Evolutionary conservation across 1,140 invertebrate genomes (phyloP).

Genomic region (Eriocheir sinensis): DNA sequence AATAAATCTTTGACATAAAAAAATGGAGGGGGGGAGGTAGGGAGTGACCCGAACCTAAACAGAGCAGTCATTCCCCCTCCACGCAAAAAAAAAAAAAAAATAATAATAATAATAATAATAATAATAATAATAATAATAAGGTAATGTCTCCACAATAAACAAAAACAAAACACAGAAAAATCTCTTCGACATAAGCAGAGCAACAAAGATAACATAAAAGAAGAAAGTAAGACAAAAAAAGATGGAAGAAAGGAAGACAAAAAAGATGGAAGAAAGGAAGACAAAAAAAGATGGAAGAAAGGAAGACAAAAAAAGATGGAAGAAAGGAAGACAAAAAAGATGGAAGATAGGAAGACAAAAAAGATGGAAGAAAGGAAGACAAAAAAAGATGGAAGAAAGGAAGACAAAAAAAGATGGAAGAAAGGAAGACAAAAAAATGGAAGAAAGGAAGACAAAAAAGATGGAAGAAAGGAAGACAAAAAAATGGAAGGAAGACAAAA

Average conservation of each 20-base stretch:
- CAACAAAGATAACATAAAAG: too few relatives aligned
- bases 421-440: background rate
- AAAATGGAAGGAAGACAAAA: slow-evolving; percentile 5
- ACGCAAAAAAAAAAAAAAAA: too few relatives aligned
- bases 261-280: background rate
- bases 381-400: background rate
- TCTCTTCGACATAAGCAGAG: too few relatives aligned
- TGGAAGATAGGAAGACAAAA: background rate
- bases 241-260: background rate
- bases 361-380: background rate
- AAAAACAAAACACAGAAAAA: too few relatives aligned
- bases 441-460: background rate
- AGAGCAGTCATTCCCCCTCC: too few relatives aligned
- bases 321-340: background rate
- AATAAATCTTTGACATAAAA: too few relatives aligned
- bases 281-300: background rate
- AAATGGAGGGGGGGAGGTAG: too few relatives aligned
- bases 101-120: too few relatives aligned
- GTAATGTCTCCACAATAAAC: too few relatives aligned
- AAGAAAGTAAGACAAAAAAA: too few relatives aligned
- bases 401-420: background rate
- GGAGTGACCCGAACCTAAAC: too few relatives aligned
- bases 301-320: background rate
- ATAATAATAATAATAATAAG: too few relatives aligned
- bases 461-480: background rate